Evolutionary conservation across 2,113 vertebrate genomes (phyloP), one percentile per base, ranked within the genome.

Genomic region (Camelus bactrianus): DNA sequence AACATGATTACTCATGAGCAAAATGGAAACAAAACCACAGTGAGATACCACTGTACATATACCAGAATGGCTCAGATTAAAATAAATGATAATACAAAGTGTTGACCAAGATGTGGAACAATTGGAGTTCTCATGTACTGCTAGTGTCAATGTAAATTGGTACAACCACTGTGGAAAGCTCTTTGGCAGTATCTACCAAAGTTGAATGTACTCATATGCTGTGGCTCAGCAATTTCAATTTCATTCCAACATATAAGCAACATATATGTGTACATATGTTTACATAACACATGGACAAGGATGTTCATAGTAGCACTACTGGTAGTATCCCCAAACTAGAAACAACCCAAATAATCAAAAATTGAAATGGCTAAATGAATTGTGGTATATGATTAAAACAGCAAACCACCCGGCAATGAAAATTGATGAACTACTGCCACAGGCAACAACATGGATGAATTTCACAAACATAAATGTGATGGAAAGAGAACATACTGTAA

Each of bases 321-420:
- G 72, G 48, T 67, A 46, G 64, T 35, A 20, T 60, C 50, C 52
- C 20, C 58, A 83, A 67, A 76, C 9, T 48, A 32, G 28, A 81
- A 83, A 67, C 20, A 56, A 67, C 46, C 6, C 35, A 65, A 88
- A 84, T 60, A 19, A 52, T 84, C 28, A 22, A 79, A 52, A 88
- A 70, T 12, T 54, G 19, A 42, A 80, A 75, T 54, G 4, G 15
- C 9, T 89, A 10, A 92, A 69, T 85, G 67, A 24, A 73, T 48
- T 83, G 14, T 92, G 64, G 16, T 38, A 77, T 84, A 52, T 60
- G 46, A 50, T n/a, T 87, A 93, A 93, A 93, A 62, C 26, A 62
- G 50, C 13, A 91, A 81, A 54, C 42, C 64, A 35, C 11, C 48
- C 5, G 64, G 24, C 24, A 64, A 22, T 82, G 35, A 77, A 93